These are phyloP conservation scores for Drosophila ohnishii DNA, from an alignment of 1,140 invertebrate species.

Conservation along the genomic window DNA sequence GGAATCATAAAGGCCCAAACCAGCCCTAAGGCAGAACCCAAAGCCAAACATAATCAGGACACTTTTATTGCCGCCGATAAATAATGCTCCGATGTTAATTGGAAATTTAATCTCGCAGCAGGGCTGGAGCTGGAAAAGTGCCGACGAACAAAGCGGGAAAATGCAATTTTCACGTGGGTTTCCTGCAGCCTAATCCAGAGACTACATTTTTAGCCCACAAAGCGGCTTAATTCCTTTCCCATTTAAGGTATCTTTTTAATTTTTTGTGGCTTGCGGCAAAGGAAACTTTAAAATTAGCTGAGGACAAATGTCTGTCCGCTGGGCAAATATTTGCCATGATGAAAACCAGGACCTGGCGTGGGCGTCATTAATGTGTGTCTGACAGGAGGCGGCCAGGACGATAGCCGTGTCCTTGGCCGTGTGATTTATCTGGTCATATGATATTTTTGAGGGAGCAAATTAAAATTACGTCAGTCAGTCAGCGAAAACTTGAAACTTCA, in stretches of 20 bases:
- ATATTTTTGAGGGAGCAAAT: constrained; percentile 52
- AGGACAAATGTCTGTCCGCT: constrained; percentile 26
- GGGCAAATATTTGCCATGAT: constrained; percentile 40
- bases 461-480: constrained; percentile 57
- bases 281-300: constrained; percentile 52
- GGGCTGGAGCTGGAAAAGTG: neutral
- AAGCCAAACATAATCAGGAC: constrained; percentile 72
- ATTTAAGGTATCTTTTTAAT: neutral
- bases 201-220: constrained; percentile 8
- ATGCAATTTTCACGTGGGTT: constrained; percentile 47
- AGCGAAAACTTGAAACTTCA: constrained; percentile 45
- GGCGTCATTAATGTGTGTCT: constrained; percentile 43
- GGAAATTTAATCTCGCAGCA: constrained; percentile 68
- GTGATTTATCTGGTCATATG: constrained; percentile 62
- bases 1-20: constrained; percentile 53
- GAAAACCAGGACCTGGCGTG: constrained; percentile 22
- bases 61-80: constrained; percentile 78
- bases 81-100: constrained; percentile 80
- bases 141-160: neutral
- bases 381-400: constrained; percentile 9
- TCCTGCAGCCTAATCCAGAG: constrained; percentile 8
- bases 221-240: constrained; percentile 33
- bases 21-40: constrained; percentile 2
- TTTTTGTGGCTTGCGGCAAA: constrained; percentile 7
- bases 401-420: constrained; percentile 44